Base-by-base conservation (phyloP, 2,888 invertebrate genomes). In the Drosophila infuscata region DNA sequence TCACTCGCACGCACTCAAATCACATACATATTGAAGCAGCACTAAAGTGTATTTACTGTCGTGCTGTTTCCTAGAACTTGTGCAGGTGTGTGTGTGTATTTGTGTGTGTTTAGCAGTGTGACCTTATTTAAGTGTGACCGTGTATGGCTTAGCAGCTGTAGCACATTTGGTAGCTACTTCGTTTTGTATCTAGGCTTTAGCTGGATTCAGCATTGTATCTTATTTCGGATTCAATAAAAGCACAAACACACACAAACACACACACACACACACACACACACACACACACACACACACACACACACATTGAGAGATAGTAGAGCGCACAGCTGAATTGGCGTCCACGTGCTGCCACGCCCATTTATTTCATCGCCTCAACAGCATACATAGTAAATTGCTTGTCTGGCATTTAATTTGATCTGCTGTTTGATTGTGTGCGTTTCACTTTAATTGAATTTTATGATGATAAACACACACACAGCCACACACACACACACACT, bases 331-430 rank as follows among this genome's bases (percentile, higher is more conserved):
- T 49, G 65, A 52, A 63, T 56, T 61, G 61, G 54, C 38, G 67
- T 58, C 54, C 80, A 70, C 70, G 70, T 76, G 67, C 59, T 54
- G 81, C 67, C 77, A 82, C 86, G 81, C 86, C 86, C 86, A 52
- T 53, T 49, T 49, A 52, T 53, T 52, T 52, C 53, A 68, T 57
- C 79, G 65, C 79, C 74, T 56, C 66, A 65, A 64, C 64, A 65
- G 80, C 80, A 73, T 63, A 75, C 67, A 78, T 78, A 85, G 79
- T 89, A 89, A 89, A 88, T 83, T 87, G 84, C 90, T 89, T 76
- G 90, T 78, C 83, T 83, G 87, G 87, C 90, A 87, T 88, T 90
- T 88, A 88, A 88, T 88, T 88, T 88, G 89, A 88, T 88, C 88
- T 90, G 87, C 73, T 88, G 87, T 89, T 90, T 90, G 89, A 88